phyloP scores from a whole-genome alignment of 2,113 vertebrate genomes.

The Mirounga angustirostris region DNA sequence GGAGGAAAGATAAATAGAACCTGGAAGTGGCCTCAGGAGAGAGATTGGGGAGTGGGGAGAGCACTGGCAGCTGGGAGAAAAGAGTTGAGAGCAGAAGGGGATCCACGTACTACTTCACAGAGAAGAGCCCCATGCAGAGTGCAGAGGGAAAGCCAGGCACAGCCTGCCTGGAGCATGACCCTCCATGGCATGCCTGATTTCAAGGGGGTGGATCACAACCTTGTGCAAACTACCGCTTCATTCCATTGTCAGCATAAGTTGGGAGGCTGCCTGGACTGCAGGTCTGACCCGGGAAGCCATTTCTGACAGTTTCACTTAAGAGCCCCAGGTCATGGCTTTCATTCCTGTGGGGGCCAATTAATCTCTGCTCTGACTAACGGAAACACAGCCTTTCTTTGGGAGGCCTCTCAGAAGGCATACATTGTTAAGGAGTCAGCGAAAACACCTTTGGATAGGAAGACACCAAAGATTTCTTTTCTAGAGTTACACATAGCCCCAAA shows the following conservation, averaged over 20 bases:
- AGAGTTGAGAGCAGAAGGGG: neutral
- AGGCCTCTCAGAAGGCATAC: neutral
- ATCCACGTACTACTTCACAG: neutral
- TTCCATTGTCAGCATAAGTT: neutral
- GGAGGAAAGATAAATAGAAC: neutral
- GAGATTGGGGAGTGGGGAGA: too few relatives aligned
- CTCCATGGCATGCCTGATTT: neutral
- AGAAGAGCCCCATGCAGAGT: neutral
- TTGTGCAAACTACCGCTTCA: neutral
- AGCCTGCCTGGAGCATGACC: fast-evolving
- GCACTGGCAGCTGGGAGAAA: neutral
- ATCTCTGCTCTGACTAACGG: conserved; percentile 52
- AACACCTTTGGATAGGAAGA: conserved; percentile 37
- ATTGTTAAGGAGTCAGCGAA: neutral
- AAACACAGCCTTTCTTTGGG: neutral
- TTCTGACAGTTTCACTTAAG: conserved; percentile 48
- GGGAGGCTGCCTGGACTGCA: neutral
- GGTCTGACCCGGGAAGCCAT: conserved; percentile 9
- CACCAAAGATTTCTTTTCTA: conserved; percentile 28
- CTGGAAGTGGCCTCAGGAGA: neutral
- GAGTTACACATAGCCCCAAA: conserved; percentile 24
- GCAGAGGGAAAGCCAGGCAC: neutral
- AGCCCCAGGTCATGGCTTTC: neutral
- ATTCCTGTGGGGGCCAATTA: conserved; percentile 67
- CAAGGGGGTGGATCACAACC: neutral